phyloP scores from a whole-genome alignment of 2,113 vertebrate genomes.

The Rhinogobius similis region DNA sequence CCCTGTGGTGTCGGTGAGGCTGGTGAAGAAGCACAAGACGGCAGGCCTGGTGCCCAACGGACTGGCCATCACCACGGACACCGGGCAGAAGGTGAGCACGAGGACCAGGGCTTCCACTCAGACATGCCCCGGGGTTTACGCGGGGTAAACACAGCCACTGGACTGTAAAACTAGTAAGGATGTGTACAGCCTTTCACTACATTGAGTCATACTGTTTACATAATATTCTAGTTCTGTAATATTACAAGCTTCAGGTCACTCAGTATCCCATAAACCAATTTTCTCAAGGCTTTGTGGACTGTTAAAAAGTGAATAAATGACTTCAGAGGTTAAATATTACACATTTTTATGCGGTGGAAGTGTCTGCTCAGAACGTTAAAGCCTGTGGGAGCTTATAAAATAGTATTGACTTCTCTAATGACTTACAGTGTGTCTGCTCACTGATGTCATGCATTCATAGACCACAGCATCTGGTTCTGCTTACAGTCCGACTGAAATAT shows the following conservation, averaged over 20 bases:
- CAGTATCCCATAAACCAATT: not conserved
- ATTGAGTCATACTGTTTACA: not conserved
- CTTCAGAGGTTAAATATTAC: constrained; percentile 1
- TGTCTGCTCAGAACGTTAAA: not conserved
- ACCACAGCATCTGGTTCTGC: not conserved
- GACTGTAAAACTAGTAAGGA: too few relatives aligned
- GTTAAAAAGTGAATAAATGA: not conserved
- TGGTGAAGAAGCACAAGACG: constrained; percentile 96
- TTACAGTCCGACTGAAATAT: not conserved
- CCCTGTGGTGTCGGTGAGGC: constrained; percentile 86
- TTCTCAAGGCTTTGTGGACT: not conserved
- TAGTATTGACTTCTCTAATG: not conserved
- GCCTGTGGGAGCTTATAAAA: not conserved
- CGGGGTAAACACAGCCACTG: not conserved
- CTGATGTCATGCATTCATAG: constrained; percentile 17
- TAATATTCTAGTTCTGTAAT: not conserved
- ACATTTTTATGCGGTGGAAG: not conserved
- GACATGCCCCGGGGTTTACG: too few relatives aligned
- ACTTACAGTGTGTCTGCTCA: not conserved
- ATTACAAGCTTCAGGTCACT: not conserved
- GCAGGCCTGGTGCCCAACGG: constrained; percentile 92
- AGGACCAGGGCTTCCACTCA: not conserved
- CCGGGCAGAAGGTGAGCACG: constrained; percentile 87
- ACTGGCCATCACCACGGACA: constrained; percentile 90
- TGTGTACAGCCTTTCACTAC: too few relatives aligned